Conservation (phyloP, 2,113 vertebrate genomes). For the Eublepharis macularius region DNA sequence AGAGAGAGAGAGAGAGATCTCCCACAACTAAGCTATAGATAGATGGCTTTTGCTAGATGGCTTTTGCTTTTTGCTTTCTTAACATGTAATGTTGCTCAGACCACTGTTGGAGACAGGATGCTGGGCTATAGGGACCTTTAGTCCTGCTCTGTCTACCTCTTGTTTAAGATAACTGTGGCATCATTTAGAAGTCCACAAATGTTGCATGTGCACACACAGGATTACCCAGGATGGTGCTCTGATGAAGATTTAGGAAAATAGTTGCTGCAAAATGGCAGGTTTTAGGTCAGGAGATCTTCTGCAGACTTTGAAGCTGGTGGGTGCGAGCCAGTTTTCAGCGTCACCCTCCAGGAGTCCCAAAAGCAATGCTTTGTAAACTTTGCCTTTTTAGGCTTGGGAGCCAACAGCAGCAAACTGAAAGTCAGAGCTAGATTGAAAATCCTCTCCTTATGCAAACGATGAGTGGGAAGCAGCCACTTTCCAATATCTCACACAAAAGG, state of each 20-base stretch:
- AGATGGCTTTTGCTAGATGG: not conserved
- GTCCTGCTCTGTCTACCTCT: not conserved
- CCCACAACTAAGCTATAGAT: not conserved
- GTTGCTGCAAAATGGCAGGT: not conserved
- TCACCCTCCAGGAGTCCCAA: not conserved
- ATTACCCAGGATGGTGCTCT: not conserved
- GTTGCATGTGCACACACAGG: not conserved
- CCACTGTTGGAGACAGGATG: not conserved
- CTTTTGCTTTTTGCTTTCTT: not conserved
- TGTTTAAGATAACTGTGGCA: not conserved
- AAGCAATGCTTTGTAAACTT: not conserved
- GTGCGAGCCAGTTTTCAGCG: not conserved
- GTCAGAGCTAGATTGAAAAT: not conserved
- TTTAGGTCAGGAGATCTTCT: not conserved
- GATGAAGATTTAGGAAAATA: not conserved
- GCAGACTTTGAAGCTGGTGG: not conserved
- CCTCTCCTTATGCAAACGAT: constrained; percentile 3
- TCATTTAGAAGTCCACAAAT: not conserved
- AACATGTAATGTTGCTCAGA: not conserved
- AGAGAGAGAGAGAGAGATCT: not conserved
- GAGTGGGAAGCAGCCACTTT: not conserved
- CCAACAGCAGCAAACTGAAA: not conserved
- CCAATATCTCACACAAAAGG: not conserved
- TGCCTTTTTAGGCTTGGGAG: constrained; percentile 28
- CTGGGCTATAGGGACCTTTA: no score